These are phyloP conservation scores for Spizella passerina DNA, from an alignment of 2,797 vertebrate species.

Conservation along the genomic window DNA sequence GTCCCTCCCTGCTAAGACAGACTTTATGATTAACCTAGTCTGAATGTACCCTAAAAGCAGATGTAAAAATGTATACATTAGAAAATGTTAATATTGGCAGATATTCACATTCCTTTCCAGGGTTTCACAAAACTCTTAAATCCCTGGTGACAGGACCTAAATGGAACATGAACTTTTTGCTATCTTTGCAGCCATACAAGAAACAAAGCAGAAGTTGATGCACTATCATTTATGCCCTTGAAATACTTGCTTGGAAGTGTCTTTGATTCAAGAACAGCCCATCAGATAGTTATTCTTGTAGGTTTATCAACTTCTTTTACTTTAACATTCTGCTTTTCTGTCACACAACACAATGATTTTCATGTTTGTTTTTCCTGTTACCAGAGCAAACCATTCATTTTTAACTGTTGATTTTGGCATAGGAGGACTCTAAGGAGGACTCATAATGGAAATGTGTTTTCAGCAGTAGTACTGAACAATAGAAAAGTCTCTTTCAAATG, in stretches of 20 bases:
- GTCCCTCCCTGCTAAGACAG: background rate
- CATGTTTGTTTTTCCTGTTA: constrained; percentile 63
- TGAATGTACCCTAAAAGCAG: constrained; percentile 35
- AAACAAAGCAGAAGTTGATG: constrained; percentile 36
- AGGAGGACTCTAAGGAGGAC: background rate
- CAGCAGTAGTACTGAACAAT: constrained; percentile 58
- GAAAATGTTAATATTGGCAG: constrained; percentile 47
- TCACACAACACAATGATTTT: constrained; percentile 34
- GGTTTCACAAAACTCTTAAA: constrained; percentile 35
- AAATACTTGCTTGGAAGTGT: background rate
- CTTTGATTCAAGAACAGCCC: background rate
- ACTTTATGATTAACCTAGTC: background rate
- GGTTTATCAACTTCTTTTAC: constrained; percentile 19
- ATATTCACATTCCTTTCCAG: constrained; percentile 40
- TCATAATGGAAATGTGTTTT: constrained; percentile 53
- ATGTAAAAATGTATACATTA: constrained; percentile 28
- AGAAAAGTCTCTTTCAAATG: constrained; percentile 51
- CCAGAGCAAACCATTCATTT: constrained; percentile 68
- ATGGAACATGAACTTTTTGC: constrained; percentile 6
- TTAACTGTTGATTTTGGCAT: constrained; percentile 67
- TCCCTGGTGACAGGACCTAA: background rate
- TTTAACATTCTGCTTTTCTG: constrained; percentile 51
- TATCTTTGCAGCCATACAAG: constrained; percentile 4
- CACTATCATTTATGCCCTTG: background rate
- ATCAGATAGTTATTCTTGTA: background rate